phyloP scores from a whole-genome alignment of 1,140 invertebrate species.

The Drosophila pandora region DNA sequence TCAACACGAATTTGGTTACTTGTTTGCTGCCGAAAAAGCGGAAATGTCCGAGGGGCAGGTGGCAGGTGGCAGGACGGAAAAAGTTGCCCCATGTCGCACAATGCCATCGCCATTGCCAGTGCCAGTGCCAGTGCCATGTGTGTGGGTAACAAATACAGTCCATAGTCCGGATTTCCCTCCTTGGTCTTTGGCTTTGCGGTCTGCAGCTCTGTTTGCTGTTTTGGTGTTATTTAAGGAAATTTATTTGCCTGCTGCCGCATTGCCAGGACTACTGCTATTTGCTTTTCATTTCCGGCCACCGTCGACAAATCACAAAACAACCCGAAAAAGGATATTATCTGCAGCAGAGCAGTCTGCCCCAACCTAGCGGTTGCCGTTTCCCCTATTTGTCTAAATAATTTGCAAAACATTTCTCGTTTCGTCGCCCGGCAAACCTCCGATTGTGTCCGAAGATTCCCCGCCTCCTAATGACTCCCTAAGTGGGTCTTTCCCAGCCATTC shows the following conservation, averaged over 20 bases:
- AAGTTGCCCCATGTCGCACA: conserved; percentile 29
- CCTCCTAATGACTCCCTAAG: conserved; percentile 68
- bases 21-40: conserved; percentile 51
- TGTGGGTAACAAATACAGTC: no score
- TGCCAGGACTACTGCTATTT: conserved; percentile 51
- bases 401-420: conserved; percentile 68
- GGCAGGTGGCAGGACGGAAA: conserved; percentile 3
- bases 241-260: conserved; percentile 43
- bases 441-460: conserved; percentile 45
- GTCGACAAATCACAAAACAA: conserved; percentile 75
- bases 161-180: conserved; percentile 12
- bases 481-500: conserved; percentile 25
- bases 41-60: conserved; percentile 55
- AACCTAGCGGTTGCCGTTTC: conserved; percentile 15
- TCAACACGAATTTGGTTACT: conserved; percentile 70
- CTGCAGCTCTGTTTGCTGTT: conserved; percentile 53
- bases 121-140: no score
- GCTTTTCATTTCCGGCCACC: conserved; percentile 80
- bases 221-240: conserved; percentile 61
- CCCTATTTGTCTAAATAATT: conserved; percentile 77
- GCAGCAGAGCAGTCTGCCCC: conserved; percentile 64
- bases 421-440: conserved; percentile 28
- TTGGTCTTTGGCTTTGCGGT: conserved; percentile 52
- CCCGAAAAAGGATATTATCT: conserved; percentile 77
- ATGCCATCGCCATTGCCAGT: not conserved